These are phyloP conservation scores for Centropus bengalensis DNA, from an alignment of 2,113 vertebrate species.

Conservation along the genomic window DNA sequence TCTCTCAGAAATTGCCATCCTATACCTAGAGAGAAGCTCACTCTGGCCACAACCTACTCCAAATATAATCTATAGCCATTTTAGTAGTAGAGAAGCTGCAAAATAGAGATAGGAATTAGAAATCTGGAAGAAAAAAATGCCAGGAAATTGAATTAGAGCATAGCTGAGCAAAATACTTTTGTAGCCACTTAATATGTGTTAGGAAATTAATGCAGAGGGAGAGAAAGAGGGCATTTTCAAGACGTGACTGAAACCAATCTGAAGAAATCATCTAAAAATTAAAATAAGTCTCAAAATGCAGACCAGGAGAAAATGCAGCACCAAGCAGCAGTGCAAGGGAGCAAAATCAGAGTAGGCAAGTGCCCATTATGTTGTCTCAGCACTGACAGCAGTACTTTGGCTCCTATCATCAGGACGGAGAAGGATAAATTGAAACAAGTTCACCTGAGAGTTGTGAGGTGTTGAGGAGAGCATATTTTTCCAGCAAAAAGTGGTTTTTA, in stretches of 20 bases:
- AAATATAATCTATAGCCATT: not conserved
- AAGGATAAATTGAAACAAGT: not conserved
- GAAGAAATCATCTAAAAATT: not conserved
- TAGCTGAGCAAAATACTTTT: not conserved
- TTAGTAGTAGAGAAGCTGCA: not conserved
- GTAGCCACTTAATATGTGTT: not conserved
- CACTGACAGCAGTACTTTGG: not conserved
- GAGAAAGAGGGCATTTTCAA: not conserved
- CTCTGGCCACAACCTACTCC: not conserved
- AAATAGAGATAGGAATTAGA: not conserved
- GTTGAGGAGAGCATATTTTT: not conserved
- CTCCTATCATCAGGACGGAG: not conserved
- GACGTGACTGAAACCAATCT: not conserved
- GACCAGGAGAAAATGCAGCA: not conserved
- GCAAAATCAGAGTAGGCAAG: not conserved
- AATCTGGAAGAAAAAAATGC: not conserved
- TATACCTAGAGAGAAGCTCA: not conserved
- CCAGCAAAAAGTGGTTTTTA: not conserved
- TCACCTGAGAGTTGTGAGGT: not conserved
- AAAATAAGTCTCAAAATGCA: not conserved
- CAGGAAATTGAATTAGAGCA: not conserved
- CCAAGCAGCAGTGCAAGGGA: not conserved
- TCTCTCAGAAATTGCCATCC: not conserved
- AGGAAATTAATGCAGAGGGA: not conserved
- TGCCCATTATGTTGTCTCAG: accelerated